Conservation (phyloP, 2,888 invertebrate species). For the Heliconius ethilla region DNA sequence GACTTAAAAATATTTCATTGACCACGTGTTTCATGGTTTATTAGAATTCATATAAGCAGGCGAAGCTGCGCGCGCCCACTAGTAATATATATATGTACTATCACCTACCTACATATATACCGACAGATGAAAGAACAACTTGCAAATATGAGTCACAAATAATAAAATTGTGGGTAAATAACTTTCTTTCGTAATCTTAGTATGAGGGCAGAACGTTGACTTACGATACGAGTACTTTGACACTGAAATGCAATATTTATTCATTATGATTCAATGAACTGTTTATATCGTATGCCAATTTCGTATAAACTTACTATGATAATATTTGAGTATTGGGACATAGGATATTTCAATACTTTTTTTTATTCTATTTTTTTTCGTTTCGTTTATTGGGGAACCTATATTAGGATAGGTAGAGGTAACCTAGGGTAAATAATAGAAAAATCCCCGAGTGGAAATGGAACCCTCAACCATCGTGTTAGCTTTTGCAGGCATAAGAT, state of each 20-base stretch:
- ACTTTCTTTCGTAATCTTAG: conserved; percentile 57
- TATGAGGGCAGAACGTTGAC: conserved; percentile 58
- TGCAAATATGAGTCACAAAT: conserved; percentile 46
- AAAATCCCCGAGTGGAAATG: too few relatives aligned
- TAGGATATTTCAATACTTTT: not conserved
- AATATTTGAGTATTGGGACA: conserved; percentile 4
- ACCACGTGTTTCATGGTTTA: too few relatives aligned
- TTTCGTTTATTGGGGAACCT: not conserved
- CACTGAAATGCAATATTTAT: conserved; percentile 45
- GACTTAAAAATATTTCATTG: too few relatives aligned
- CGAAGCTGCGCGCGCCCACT: too few relatives aligned
- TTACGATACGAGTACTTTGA: conserved; percentile 61
- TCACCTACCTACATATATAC: not conserved
- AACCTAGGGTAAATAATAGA: too few relatives aligned
- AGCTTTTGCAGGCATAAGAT: too few relatives aligned
- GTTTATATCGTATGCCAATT: conserved; percentile 13
- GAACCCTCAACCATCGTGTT: too few relatives aligned
- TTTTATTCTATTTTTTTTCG: too few relatives aligned
- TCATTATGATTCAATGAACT: conserved; percentile 18
- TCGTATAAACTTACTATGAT: not conserved
- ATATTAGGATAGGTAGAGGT: too few relatives aligned
- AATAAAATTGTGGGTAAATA: conserved; percentile 50
- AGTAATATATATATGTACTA: not conserved
- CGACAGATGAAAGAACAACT: not conserved
- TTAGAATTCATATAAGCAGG: too few relatives aligned